Percentiles rank a stretch among this genome's conserved stretches.
Evolutionary conservation across 2,113 vertebrate species (phyloP).

Genomic region (Symphodus melops): DNA sequence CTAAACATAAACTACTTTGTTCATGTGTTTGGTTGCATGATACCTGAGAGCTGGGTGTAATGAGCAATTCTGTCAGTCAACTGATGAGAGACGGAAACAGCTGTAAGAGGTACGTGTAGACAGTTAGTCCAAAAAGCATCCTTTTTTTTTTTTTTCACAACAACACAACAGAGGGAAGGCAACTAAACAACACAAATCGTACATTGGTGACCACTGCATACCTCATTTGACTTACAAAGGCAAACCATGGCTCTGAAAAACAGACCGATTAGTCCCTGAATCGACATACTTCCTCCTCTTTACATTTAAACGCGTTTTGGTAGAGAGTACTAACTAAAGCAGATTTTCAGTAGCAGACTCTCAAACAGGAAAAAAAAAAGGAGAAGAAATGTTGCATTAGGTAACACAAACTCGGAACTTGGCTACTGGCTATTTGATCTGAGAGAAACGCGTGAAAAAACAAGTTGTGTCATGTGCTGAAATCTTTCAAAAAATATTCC

Average conservation of each 20-base stretch:
- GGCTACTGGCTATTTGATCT: constrained; percentile 14
- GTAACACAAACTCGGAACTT: not conserved
- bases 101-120: constrained; percentile 58
- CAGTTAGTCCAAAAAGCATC: constrained; percentile 39
- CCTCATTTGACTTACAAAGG: constrained; percentile 53
- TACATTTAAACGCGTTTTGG: constrained; percentile 16
- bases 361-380: not conserved
- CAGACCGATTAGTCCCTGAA: constrained; percentile 62
- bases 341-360: constrained; percentile 21
- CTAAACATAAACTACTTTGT: not conserved
- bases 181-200: constrained; percentile 42
- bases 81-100: constrained; percentile 13
- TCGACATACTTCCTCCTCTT: constrained; percentile 40
- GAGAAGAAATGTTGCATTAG: constrained; percentile 3
- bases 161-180: constrained; percentile 48
- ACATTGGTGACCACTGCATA: constrained; percentile 35
- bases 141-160: constrained; percentile 17
- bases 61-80: constrained; percentile 27
- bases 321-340: constrained; percentile 10
- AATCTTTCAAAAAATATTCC: constrained; percentile 9
- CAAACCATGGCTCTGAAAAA: constrained; percentile 50
- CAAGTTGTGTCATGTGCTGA: constrained; percentile 9
- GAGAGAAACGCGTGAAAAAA: not conserved
- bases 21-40: constrained; percentile 9
- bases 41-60: constrained; percentile 74